A percentile compares a stretch with the other conserved stretches of the same genome.
phyloP scores from a whole-genome alignment of 2,888 invertebrate genomes.

The Amphipoea oculea region DNA sequence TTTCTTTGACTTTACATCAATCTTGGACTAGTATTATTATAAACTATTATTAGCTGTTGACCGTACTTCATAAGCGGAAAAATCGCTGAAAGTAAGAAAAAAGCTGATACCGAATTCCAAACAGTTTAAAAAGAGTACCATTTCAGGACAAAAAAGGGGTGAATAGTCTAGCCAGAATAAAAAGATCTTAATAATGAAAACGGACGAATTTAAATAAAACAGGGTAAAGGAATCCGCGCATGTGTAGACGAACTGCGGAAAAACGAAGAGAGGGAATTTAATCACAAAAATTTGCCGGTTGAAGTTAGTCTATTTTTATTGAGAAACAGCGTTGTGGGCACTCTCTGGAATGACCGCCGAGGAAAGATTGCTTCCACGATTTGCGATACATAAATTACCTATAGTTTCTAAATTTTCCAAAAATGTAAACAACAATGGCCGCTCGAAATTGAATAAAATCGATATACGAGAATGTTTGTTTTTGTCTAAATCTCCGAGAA shows the following conservation, averaged over 20 bases:
- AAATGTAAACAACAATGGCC: too few relatives aligned
- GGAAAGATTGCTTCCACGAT: not conserved
- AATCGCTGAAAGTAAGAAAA: not conserved
- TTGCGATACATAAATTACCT: not conserved
- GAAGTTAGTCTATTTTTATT: slow-evolving; percentile 14
- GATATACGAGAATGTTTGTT: too few relatives aligned
- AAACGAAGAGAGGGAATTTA: not conserved
- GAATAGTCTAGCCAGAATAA: slow-evolving; percentile 9
- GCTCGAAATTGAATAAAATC: too few relatives aligned
- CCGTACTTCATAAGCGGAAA: not conserved
- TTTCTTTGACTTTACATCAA: not conserved
- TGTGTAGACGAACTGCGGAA: not conserved
- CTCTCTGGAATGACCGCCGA: slow-evolving; percentile 16
- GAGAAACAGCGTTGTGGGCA: not conserved
- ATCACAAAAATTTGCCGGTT: slow-evolving; percentile 13
- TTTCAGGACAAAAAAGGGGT: not conserved
- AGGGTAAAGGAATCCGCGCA: not conserved
- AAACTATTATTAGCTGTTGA: not conserved
- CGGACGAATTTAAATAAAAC: slow-evolving; percentile 7
- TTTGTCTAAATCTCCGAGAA: too few relatives aligned
- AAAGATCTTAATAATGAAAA: not conserved
- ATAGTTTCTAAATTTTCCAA: too few relatives aligned
- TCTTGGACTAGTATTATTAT: not conserved
- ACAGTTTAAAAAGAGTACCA: not conserved
- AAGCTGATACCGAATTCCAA: not conserved